Percentiles rank a stretch among this genome's conserved stretches.
These are phyloP conservation scores for Dolomedes plantarius DNA, from an alignment of 2,888 invertebrate genomes.

Conservation along the genomic window DNA sequence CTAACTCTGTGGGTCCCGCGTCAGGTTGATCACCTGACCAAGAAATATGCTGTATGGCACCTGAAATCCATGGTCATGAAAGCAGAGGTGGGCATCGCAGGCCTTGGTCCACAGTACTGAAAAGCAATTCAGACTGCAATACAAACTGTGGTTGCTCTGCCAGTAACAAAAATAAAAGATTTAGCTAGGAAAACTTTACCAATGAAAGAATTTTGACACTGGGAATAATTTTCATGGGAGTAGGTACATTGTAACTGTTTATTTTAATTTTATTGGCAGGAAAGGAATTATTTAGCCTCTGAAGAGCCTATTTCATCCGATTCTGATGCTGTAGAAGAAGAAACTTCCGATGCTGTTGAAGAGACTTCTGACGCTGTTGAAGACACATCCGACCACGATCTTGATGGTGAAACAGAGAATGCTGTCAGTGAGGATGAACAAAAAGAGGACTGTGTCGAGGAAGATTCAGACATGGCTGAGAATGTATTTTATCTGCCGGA, in stretches of 20 bases:
- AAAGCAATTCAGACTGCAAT: too few relatives aligned
- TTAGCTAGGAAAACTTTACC: too few relatives aligned
- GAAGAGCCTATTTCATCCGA: not conserved
- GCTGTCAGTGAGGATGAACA: not conserved
- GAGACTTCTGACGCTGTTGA: not conserved
- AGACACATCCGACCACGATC: not conserved
- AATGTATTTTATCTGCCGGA: not conserved
- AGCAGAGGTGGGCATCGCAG: too few relatives aligned
- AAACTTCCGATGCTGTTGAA: not conserved
- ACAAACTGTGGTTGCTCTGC: too few relatives aligned
- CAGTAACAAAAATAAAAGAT: too few relatives aligned
- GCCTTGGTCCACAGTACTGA: too few relatives aligned
- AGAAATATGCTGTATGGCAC: too few relatives aligned
- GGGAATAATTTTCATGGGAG: too few relatives aligned
- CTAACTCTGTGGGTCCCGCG: too few relatives aligned
- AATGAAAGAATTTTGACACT: too few relatives aligned
- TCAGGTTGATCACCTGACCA: too few relatives aligned
- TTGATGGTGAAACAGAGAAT: not conserved
- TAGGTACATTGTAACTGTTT: not conserved
- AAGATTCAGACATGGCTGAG: not conserved
- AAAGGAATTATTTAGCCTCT: not conserved
- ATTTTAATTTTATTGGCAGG: not conserved
- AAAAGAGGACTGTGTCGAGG: not conserved
- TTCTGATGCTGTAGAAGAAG: not conserved
- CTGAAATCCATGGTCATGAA: too few relatives aligned